Conservation (phyloP, 1,140 invertebrate species). For the Drosophila nebulosa region DNA sequence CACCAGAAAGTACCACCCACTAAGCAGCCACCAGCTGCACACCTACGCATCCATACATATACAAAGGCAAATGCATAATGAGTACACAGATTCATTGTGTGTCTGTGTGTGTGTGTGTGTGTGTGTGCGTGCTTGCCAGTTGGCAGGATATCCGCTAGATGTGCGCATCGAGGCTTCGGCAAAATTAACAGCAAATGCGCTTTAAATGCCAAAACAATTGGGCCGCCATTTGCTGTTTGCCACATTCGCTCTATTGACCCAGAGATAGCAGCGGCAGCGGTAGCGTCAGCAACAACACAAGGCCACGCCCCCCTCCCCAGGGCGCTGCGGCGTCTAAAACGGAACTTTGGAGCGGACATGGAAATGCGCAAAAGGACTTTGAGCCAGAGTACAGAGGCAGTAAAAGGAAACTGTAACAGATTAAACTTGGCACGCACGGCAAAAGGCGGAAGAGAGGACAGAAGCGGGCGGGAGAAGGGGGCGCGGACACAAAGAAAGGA, state of each 20-base stretch:
- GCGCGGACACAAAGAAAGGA: background rate
- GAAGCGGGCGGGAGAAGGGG: background rate
- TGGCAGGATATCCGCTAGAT: slow-evolving; percentile 64
- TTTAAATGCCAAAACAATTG: slow-evolving; percentile 71
- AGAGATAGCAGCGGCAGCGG: slow-evolving; percentile 17
- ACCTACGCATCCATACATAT: slow-evolving; percentile 7
- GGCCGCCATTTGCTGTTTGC: slow-evolving; percentile 18
- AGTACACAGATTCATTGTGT: background rate
- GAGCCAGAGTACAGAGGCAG: slow-evolving; percentile 29
- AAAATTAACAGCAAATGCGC: slow-evolving; percentile 76
- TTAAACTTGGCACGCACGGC: slow-evolving; percentile 71
- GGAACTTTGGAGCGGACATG: slow-evolving; percentile 72
- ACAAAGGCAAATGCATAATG: background rate
- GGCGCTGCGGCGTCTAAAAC: slow-evolving; percentile 33
- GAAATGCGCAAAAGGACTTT: slow-evolving; percentile 46
- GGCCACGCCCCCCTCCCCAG: slow-evolving; percentile 20
- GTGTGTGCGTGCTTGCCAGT: background rate
- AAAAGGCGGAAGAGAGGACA: slow-evolving; percentile 24
- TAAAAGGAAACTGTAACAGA: slow-evolving; percentile 72
- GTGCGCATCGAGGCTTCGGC: slow-evolving; percentile 63
- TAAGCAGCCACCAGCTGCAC: slow-evolving; percentile 4
- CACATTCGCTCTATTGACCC: slow-evolving; percentile 67
- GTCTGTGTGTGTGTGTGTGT: background rate
- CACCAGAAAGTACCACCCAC: background rate
- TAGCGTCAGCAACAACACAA: slow-evolving; percentile 13